phyloP scores from a whole-genome alignment of 2,888 invertebrate genomes.

The Branchinecta sandiegonensis region DNA sequence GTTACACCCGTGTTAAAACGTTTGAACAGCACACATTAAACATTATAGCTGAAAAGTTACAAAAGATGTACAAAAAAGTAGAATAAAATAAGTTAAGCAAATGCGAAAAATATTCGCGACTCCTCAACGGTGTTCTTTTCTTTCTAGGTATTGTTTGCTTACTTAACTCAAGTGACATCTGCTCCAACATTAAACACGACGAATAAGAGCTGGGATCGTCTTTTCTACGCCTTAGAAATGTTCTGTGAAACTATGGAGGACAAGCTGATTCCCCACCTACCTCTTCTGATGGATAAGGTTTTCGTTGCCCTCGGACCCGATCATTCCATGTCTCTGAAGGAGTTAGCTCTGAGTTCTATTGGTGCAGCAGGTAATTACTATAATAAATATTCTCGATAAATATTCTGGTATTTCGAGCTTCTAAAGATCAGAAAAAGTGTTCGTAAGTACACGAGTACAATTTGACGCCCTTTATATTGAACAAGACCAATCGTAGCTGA shows the following conservation, averaged over 20 bases:
- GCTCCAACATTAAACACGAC: not conserved
- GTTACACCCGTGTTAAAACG: too few relatives aligned
- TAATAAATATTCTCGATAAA: too few relatives aligned
- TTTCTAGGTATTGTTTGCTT: slow-evolving; percentile 1
- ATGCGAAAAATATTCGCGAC: too few relatives aligned
- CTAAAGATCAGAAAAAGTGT: too few relatives aligned
- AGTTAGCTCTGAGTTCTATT: slow-evolving; percentile 52
- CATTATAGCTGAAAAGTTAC: too few relatives aligned
- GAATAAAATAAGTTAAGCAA: too few relatives aligned
- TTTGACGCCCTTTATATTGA: too few relatives aligned
- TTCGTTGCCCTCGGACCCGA: slow-evolving; percentile 44
- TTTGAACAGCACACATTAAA: too few relatives aligned
- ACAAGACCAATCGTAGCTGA: too few relatives aligned
- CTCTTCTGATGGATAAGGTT: slow-evolving; percentile 53
- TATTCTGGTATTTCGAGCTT: too few relatives aligned
- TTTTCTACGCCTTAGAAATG: slow-evolving; percentile 64
- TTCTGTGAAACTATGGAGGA: slow-evolving; percentile 62
- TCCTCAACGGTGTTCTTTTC: slow-evolving; percentile 37
- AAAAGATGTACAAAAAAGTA: too few relatives aligned
- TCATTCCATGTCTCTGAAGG: slow-evolving; percentile 46
- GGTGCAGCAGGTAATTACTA: slow-evolving; percentile 41
- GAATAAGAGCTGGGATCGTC: slow-evolving; percentile 42
- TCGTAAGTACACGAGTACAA: too few relatives aligned
- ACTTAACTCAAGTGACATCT: slow-evolving; percentile 9
- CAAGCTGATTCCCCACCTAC: slow-evolving; percentile 54